Percentiles rank a stretch among this genome's conserved stretches.
Evolutionary conservation across 2,113 vertebrate species (phyloP).

Genomic region (Paramisgurnus dabryanus): DNA sequence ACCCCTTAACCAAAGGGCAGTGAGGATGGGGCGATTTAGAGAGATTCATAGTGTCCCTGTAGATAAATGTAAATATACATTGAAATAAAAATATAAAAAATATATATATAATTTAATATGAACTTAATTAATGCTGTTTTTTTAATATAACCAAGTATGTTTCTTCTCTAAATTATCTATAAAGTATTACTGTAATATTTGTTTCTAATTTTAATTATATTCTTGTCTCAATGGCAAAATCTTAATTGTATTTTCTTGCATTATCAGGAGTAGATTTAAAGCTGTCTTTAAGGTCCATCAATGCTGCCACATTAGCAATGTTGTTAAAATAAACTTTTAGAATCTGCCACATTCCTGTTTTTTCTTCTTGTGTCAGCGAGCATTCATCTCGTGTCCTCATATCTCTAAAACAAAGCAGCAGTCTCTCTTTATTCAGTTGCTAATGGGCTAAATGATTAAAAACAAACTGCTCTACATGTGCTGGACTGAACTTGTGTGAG

Average conservation of each 20-base stretch:
- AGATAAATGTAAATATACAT: background rate
- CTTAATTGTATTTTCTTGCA: background rate
- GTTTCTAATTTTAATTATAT: background rate
- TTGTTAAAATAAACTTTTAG: constrained; percentile 15
- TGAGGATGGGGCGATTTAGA: background rate
- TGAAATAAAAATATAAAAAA: background rate
- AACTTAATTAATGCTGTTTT: no score
- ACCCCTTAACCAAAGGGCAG: background rate
- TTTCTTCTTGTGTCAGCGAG: background rate
- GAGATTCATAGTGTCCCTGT: background rate
- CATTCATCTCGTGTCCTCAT: constrained; percentile 24
- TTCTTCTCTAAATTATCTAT: background rate
- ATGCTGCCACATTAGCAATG: constrained; percentile 1
- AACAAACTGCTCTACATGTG: constrained; percentile 15
- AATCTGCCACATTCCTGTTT: constrained; percentile 14
- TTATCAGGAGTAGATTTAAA: background rate
- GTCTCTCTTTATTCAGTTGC: constrained; percentile 5
- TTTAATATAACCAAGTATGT: no score
- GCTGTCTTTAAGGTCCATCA: background rate
- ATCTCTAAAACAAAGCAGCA: constrained; percentile 24
- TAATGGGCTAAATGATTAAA: constrained; percentile 30
- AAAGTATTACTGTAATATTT: background rate
- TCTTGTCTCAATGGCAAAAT: background rate
- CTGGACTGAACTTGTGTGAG: constrained; percentile 3
- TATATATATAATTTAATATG: no score